Evolutionary conservation across 1,140 invertebrate genomes (phyloP).

Genomic region (Eriocheir sinensis): DNA sequence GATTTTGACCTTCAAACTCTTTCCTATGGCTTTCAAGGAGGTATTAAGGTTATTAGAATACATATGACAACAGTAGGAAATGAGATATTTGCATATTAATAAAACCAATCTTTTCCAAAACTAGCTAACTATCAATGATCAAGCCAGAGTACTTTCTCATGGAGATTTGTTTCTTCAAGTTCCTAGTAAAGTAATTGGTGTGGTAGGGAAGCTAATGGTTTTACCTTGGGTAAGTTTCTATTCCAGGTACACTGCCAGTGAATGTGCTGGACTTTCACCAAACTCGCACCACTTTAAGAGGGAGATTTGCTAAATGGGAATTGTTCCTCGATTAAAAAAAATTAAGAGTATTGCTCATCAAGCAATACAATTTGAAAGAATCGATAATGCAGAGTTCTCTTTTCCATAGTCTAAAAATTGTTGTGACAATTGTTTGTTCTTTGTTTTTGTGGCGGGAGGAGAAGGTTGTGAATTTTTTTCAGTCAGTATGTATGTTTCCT

Average conservation of each 20-base stretch:
- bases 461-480: not conserved
- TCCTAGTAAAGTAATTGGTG: not conserved
- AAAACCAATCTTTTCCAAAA: too few relatives aligned
- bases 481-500: not conserved
- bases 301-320: not conserved
- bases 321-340: not conserved
- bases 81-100: too few relatives aligned
- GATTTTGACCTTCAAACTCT: too few relatives aligned
- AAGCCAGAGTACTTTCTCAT: too few relatives aligned
- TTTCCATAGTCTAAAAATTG: not conserved
- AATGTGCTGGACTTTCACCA: not conserved
- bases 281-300: too few relatives aligned
- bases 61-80: too few relatives aligned
- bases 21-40: too few relatives aligned
- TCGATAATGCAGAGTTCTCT: not conserved
- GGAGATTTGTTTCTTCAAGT: not conserved
- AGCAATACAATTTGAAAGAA: not conserved
- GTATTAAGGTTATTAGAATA: too few relatives aligned
- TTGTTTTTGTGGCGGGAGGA: not conserved
- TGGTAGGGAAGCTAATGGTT: not conserved
- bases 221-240: not conserved
- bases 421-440: not conserved
- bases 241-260: not conserved
- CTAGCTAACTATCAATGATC: too few relatives aligned
- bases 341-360: not conserved